Evolutionary conservation across 1,140 invertebrate genomes (phyloP), one percentile per base, ranked within the genome.

Genomic region (Argopecten irradians): DNA sequence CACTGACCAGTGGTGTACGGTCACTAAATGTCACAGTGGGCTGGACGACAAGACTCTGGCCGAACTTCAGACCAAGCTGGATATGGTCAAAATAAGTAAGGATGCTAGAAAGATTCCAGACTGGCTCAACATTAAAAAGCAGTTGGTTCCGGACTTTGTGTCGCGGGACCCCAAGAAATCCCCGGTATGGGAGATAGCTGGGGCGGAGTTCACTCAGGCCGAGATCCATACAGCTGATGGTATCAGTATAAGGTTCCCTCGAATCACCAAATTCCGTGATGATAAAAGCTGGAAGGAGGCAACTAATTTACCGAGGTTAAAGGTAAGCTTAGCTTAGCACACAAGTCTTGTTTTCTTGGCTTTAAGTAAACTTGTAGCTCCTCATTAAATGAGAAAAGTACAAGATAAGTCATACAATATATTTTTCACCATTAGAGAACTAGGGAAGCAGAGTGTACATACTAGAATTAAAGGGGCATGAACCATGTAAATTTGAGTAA

Each of bases 101-200:
- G 94, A 94, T 87, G 33, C 87, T 0, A 86, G 35, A 34, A 93
- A 93, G 46, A 90, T 93, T 13, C 98, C 98, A 0, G 91, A 95
- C 0, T 99, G 98, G 98, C 94, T 99, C n/a, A 96, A 96, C 83
- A 97, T 97, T 82, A 98, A 97, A 36, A 98, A 97, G 94, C 96
- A 97, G 0, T 96, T 99, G 96, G 96, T 98, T 14, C 98, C 98
- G 0, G 98, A 99, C 96, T 98, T 98, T 95, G 96, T 99, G 7
- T 97, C 97, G 19, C 96, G 95, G 90, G 97, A 98, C 96, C 98
- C 98, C 0, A 97, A 97, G 94, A 96, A 97, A 86, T 97, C 98
- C 94, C 98, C 98, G 3, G 97, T 99, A 22, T 99, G 98, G 98
- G 98, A 99, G 96, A 98, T 99, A 41, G 98, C 97, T 1, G 98